phyloP scores from a whole-genome alignment of 2,113 vertebrate genomes.

The Sinosuthora webbiana region DNA sequence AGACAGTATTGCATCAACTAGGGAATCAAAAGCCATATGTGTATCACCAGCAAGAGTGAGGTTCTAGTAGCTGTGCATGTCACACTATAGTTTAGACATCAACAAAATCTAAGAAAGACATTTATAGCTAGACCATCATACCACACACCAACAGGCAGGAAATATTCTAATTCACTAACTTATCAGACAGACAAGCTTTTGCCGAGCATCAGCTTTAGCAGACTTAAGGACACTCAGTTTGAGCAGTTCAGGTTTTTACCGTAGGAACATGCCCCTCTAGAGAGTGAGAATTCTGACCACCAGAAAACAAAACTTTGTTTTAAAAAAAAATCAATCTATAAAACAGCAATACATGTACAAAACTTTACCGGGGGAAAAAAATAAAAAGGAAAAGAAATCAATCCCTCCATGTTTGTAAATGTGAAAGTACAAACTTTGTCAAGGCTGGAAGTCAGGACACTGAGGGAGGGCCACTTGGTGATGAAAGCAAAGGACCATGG shows the following conservation, averaged over 20 bases:
- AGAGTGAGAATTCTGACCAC: neutral
- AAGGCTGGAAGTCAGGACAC: neutral
- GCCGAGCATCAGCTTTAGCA: neutral
- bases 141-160: neutral
- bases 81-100: neutral
- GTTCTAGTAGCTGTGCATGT: neutral
- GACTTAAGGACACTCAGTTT: neutral
- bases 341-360: neutral
- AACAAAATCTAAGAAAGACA: neutral
- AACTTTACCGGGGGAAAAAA: neutral
- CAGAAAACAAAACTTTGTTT: neutral
- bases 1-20: neutral
- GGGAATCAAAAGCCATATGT: neutral
- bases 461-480: neutral
- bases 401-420: neutral
- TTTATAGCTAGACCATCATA: neutral
- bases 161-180: neutral
- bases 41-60: neutral
- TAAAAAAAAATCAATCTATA: neutral
- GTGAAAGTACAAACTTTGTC: neutral
- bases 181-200: neutral
- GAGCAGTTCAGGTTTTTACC: neutral
- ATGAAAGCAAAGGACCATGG: neutral
- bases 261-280: neutral
- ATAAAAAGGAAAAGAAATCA: accelerated